Conservation (phyloP, 2,888 invertebrate species). For the Agrochola lota region DNA sequence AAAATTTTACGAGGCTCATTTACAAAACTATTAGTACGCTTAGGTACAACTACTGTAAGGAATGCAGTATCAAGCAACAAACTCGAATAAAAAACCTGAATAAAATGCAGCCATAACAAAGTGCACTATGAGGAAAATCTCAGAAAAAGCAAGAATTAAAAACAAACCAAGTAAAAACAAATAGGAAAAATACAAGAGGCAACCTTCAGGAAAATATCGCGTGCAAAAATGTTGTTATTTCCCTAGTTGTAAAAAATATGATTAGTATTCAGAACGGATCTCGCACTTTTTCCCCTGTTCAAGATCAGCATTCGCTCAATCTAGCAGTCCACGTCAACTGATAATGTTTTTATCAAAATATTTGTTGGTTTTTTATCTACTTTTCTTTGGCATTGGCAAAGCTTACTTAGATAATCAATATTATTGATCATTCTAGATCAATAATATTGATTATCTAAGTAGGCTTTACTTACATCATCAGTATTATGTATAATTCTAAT, state of each 20-base stretch:
- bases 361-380: constrained; percentile 34
- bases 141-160: constrained; percentile 15
- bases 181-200: not conserved
- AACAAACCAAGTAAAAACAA: constrained; percentile 16
- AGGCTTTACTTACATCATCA: too few relatives aligned
- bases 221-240: constrained; percentile 43
- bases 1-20: too few relatives aligned
- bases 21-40: too few relatives aligned
- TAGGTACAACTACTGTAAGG: not conserved
- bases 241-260: constrained; percentile 24
- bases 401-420: too few relatives aligned
- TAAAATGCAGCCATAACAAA: constrained; percentile 4
- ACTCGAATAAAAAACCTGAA: not conserved
- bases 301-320: constrained; percentile 47
- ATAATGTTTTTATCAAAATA: constrained; percentile 44
- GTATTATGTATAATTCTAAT: too few relatives aligned
- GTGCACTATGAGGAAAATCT: constrained; percentile 3
- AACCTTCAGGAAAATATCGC: constrained; percentile 38
- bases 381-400: constrained; percentile 17
- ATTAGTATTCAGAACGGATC: constrained; percentile 43
- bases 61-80: not conserved
- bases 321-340: constrained; percentile 38
- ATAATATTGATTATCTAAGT: not conserved
- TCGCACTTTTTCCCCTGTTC: constrained; percentile 41
- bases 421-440: too few relatives aligned